A percentile compares a stretch with the other conserved stretches of the same genome.
Evolutionary conservation across 1,140 invertebrate species (phyloP).

Genomic region (Gonatopus flavifemur): DNA sequence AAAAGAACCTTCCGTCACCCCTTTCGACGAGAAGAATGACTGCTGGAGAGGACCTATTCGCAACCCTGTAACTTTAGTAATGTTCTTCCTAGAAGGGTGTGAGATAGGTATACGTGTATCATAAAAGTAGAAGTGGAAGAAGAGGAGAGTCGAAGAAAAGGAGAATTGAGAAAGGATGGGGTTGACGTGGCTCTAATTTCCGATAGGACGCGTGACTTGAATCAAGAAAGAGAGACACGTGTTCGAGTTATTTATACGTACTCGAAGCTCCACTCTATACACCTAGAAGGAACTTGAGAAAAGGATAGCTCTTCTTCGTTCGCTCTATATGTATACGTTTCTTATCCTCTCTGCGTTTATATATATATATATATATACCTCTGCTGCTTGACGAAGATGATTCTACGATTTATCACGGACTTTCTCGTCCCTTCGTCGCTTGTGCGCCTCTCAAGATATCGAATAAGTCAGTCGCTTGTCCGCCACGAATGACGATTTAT

Average conservation of each 20-base stretch:
- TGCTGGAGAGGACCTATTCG: constrained; percentile 9
- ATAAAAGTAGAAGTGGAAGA: no score
- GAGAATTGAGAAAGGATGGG: background rate
- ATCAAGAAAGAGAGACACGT: constrained; percentile 29
- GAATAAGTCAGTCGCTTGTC: no score
- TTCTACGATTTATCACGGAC: constrained; percentile 31
- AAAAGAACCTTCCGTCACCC: no score
- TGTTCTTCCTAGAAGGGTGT: no score
- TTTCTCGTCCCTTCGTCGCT: no score
- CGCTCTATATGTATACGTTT: constrained; percentile 5
- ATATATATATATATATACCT: no score
- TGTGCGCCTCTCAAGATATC: no score
- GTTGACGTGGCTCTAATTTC: constrained; percentile 49
- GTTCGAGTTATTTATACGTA: no score
- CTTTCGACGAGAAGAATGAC: constrained; percentile 11
- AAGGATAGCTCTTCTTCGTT: constrained; percentile 9
- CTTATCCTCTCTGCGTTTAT: constrained; percentile 12
- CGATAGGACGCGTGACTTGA: constrained; percentile 50
- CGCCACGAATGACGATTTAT: no score
- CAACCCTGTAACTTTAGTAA: constrained; percentile 28
- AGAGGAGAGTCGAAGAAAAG: constrained; percentile 2
- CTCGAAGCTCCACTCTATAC: constrained; percentile 3
- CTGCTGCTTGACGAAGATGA: constrained; percentile 17
- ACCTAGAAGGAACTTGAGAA: no score
- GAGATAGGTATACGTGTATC: no score